Evolutionary conservation across 2,113 vertebrate genomes (phyloP), one percentile per base, ranked within the genome.

Genomic region (Blennius ocellaris): DNA sequence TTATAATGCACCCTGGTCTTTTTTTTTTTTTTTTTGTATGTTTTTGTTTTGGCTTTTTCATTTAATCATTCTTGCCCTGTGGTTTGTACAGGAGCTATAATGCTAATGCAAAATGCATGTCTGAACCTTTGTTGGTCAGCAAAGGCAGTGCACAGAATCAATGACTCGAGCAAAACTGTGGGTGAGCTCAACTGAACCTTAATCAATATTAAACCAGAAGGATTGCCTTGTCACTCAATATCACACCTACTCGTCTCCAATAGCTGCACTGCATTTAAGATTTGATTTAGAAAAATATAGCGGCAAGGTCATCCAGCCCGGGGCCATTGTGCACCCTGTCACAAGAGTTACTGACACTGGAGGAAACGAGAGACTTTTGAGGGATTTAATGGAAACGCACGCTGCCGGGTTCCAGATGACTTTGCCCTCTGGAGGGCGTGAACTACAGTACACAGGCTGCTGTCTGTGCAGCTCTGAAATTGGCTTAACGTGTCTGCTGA

Each of bases 401-500:
- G 66, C 38, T 6, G 65, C 52, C 49, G 43, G 39, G 53, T 11
- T 76, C 72, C 70, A 50, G 66, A 67, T 54, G 77, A 76, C 79
- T 84, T 83, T 79, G 73, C 38, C 63, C 72, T 80, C 58, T 30
- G 16, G 47, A 69, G 65, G 71, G 64, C n/a, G 40, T 37, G 54
- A 53, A 68, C 78, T 16, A 44, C 60, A 57, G 70, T 17, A n/a
- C 69, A 61, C 78, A 38, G 69, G 54, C 69, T 71, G 82, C 83
- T 82, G 78, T 60, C 80, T 70, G 61, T 64, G 83, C 86, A 74
- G 52, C 44, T 66, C 78, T 69, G 47, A 70, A 66, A 73, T 68
- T 80, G 75, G 69, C 73, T 87, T 60, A 73, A 73, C 5, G 36
- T 65, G 86, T 79, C 72, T 82, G 90, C 87, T 89, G 89, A 91